Evolutionary conservation across 2,113 vertebrate species (phyloP).

Genomic region (Argyrosomus japonicus): DNA sequence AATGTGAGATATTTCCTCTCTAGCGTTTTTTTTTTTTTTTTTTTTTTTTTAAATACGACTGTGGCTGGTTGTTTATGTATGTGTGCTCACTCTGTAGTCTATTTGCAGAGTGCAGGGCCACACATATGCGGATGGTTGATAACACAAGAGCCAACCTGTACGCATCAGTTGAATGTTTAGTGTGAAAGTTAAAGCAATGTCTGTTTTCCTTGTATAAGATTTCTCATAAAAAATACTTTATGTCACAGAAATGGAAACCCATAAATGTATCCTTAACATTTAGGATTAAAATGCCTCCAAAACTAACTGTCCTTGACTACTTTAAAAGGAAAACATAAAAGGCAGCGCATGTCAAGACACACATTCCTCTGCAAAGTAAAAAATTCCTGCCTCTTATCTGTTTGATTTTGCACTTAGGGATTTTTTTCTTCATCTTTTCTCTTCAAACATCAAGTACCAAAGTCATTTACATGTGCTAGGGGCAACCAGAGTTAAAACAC

Average conservation of each 20-base stretch:
- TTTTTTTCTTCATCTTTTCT: constrained; percentile 86
- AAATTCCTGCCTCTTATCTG: constrained; percentile 85
- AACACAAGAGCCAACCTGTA: constrained; percentile 47
- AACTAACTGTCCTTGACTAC: constrained; percentile 83
- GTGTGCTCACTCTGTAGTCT: constrained; percentile 42
- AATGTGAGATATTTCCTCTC: constrained; percentile 55
- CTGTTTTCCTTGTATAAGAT: constrained; percentile 21
- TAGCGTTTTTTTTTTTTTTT: constrained; percentile 7
- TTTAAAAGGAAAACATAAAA: constrained; percentile 86
- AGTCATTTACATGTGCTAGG: constrained; percentile 89
- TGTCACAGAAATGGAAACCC: constrained; percentile 51
- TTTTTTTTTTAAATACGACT: constrained; percentile 18
- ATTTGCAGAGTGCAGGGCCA: constrained; percentile 39
- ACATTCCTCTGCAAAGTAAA: constrained; percentile 84
- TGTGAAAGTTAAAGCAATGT: constrained; percentile 31
- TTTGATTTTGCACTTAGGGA: constrained; percentile 89
- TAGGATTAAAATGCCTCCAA: constrained; percentile 65
- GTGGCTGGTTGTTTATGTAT: constrained; percentile 44
- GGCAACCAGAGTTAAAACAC: constrained; percentile 86
- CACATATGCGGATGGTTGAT: constrained; percentile 59
- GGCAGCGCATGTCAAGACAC: constrained; percentile 82
- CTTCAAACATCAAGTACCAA: constrained; percentile 88
- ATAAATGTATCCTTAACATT: constrained; percentile 59
- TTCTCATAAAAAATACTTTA: constrained; percentile 17
- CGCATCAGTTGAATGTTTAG: constrained; percentile 20